Percentiles rank a stretch among this genome's conserved stretches.
Evolutionary conservation across 1,140 invertebrate genomes (phyloP).

Genomic region (Drosophila fuyamai): DNA sequence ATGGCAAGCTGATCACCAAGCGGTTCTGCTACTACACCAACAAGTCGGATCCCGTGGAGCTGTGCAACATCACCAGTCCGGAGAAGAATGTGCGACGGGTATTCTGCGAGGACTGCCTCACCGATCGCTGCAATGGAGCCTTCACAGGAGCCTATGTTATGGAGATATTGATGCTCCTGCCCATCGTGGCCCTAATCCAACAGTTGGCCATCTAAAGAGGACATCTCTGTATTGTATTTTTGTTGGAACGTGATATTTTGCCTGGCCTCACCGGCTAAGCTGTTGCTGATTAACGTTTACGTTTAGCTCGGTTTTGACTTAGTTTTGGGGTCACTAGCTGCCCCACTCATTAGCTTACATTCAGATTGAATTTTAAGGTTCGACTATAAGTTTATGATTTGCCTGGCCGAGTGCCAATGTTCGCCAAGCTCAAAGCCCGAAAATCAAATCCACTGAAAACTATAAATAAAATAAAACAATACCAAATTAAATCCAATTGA

Average conservation of each 20-base stretch:
- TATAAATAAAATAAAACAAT: slow-evolving; percentile 1
- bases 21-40: slow-evolving; percentile 84
- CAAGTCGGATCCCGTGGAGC: slow-evolving; percentile 72
- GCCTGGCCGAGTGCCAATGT: slow-evolving; percentile 23
- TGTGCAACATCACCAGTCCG: slow-evolving; percentile 69
- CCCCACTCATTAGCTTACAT: slow-evolving; percentile 22
- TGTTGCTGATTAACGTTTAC: slow-evolving; percentile 61
- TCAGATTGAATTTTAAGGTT: slow-evolving; percentile 17
- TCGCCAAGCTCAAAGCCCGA: slow-evolving; percentile 46
- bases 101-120: slow-evolving; percentile 80
- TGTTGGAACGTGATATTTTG: slow-evolving; percentile 79
- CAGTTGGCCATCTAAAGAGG: slow-evolving; percentile 43
- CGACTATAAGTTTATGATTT: slow-evolving; percentile 25
- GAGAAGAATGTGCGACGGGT: slow-evolving; percentile 79
- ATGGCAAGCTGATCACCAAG: slow-evolving; percentile 76
- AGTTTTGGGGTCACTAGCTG: slow-evolving; percentile 41
- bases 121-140: slow-evolving; percentile 72
- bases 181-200: slow-evolving; percentile 38
- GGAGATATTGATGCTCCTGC: slow-evolving; percentile 44
- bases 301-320: slow-evolving; percentile 44
- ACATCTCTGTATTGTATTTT: slow-evolving; percentile 42
- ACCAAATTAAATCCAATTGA: slow-evolving; percentile 1
- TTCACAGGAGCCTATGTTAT: slow-evolving; percentile 36
- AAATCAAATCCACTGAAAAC: not conserved
- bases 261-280: slow-evolving; percentile 44